Percentiles rank a stretch among this genome's conserved stretches.
Evolutionary conservation across 2,113 vertebrate genomes (phyloP).

Genomic region (Apteryx mantelli): DNA sequence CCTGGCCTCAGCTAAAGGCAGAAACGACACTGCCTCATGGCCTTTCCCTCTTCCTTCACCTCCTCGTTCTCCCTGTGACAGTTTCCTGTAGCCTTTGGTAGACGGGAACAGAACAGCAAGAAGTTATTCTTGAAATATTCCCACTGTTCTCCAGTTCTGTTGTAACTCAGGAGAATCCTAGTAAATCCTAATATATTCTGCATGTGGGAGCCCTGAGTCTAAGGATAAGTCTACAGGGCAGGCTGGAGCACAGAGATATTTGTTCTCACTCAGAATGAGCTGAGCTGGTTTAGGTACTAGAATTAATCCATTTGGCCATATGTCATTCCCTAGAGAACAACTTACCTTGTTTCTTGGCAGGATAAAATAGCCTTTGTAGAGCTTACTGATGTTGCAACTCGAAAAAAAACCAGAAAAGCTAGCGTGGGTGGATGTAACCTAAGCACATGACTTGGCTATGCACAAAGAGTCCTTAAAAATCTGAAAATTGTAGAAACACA

Average conservation of each 20-base stretch:
- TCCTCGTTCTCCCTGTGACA: background rate
- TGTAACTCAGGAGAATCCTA: background rate
- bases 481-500: background rate
- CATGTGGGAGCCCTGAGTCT: accelerated
- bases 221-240: accelerated
- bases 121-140: background rate
- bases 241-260: background rate
- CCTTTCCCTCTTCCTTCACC: background rate
- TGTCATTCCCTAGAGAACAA: background rate
- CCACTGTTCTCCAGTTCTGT: background rate
- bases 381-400: background rate
- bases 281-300: background rate
- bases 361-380: background rate
- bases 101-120: background rate
- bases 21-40: background rate
- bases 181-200: background rate
- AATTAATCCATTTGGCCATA: background rate
- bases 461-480: background rate
- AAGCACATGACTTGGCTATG: background rate
- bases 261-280: background rate
- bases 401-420: background rate
- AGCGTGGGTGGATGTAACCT: background rate
- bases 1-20: background rate
- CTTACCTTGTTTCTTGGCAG: background rate
- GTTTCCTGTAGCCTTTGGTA: background rate